phyloP scores from a whole-genome alignment of 2,113 vertebrate genomes.

The Atlantisia rogersi region DNA sequence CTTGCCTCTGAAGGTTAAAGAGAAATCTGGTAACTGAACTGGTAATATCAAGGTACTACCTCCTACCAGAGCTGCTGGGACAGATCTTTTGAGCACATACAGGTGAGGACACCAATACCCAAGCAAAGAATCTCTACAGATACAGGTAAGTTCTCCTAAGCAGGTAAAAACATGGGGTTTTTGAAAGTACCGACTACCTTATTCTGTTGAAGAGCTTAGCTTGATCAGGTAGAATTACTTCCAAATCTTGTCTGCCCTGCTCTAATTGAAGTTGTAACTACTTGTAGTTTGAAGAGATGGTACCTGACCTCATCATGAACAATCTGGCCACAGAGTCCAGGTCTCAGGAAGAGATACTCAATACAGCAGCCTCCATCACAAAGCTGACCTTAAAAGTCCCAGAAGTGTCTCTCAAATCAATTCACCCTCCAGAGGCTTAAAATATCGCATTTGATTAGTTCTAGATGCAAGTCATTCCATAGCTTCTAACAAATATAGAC shows the following conservation, averaged over 20 bases:
- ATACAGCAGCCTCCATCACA: background rate
- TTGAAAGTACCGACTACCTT: background rate
- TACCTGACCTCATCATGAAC: background rate
- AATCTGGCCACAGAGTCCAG: background rate
- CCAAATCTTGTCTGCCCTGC: background rate
- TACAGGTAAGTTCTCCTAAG: background rate
- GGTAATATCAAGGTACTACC: background rate
- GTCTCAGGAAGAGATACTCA: background rate
- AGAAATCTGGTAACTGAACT: background rate
- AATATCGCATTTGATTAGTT: background rate
- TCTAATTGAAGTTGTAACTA: background rate
- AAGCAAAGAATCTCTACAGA: background rate
- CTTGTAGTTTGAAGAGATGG: background rate
- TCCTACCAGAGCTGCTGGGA: background rate
- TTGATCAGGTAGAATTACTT: background rate
- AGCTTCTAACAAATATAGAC: background rate
- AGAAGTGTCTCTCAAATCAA: background rate
- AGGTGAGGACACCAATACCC: background rate
- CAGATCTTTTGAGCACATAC: background rate
- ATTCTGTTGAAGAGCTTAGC: background rate
- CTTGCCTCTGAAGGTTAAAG: background rate
- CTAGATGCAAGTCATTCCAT: background rate
- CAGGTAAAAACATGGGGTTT: accelerated
- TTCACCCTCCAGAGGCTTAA: background rate
- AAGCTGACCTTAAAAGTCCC: background rate